Conservation (phyloP, 2,888 invertebrate species). For the Herminia tarsipennalis region DNA sequence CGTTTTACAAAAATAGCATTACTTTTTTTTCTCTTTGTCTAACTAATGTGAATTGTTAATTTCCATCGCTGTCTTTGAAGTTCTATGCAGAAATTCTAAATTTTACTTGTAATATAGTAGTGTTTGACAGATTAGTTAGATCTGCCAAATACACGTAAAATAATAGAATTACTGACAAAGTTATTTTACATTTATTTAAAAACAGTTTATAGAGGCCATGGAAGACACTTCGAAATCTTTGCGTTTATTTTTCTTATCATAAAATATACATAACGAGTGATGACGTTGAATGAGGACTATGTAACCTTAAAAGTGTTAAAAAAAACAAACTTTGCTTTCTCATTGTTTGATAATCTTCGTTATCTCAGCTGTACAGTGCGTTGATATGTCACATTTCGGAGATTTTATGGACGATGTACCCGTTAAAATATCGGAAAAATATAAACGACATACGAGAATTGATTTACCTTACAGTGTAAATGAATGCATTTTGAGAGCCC, state of each 20-base stretch:
- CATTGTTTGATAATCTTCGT: constrained; percentile 68
- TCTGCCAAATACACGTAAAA: constrained; percentile 40
- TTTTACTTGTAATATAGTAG: background rate
- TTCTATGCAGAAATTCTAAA: background rate
- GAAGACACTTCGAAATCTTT: constrained; percentile 30
- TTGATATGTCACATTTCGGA: constrained; percentile 81
- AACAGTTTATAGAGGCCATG: constrained; percentile 53
- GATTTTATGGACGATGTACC: constrained; percentile 93
- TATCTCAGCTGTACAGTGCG: constrained; percentile 53
- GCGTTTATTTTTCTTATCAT: constrained; percentile 32
- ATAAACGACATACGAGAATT: constrained; percentile 90
- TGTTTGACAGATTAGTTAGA: constrained; percentile 26
- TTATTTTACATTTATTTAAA: constrained; percentile 36
- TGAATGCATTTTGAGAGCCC: constrained; percentile 69
- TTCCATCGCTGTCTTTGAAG: constrained; percentile 6
- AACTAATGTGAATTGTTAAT: background rate
- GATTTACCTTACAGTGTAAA: constrained; percentile 81
- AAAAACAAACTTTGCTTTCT: constrained; percentile 77
- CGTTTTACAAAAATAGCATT: constrained; percentile 9
- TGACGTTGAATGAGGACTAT: constrained; percentile 77
- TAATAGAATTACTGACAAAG: constrained; percentile 42
- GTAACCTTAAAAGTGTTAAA: constrained; percentile 81
- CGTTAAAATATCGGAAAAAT: constrained; percentile 95
- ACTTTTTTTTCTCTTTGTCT: constrained; percentile 9
- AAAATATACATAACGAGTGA: constrained; percentile 61